These are phyloP conservation scores for Barnardius zonarius DNA, from an alignment of 2,113 vertebrate genomes.

Conservation along the genomic window DNA sequence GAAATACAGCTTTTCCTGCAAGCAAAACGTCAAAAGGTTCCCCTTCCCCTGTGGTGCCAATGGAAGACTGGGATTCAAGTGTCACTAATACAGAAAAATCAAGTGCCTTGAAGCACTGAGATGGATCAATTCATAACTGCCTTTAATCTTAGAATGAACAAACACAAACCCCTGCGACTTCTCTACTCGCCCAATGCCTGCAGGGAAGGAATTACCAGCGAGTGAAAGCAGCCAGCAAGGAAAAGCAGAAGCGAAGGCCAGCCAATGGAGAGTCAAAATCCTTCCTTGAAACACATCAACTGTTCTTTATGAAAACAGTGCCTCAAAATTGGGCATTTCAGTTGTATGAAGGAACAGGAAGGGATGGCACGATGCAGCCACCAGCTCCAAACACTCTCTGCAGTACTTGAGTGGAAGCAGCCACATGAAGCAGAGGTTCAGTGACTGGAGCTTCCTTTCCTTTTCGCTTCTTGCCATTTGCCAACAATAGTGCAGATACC, in stretches of 20 bases:
- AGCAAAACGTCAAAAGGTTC: background rate
- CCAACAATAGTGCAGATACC: background rate
- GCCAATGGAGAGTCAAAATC: background rate
- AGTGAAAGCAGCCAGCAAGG: background rate
- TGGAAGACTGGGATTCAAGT: background rate
- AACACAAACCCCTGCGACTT: background rate
- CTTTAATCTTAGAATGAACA: background rate
- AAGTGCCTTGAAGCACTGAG: background rate
- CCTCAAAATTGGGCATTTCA: background rate
- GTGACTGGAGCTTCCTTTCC: background rate
- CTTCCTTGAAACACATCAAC: background rate
- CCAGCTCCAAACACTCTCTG: background rate
- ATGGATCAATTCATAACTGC: background rate
- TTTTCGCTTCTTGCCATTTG: background rate
- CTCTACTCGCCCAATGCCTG: background rate
- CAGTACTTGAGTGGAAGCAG: background rate
- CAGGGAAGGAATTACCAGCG: background rate
- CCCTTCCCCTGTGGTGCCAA: background rate
- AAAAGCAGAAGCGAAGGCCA: background rate
- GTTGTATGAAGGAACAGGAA: background rate
- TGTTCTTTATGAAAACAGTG: accelerated
- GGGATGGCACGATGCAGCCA: background rate
- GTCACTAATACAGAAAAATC: background rate
- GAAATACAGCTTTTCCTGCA: background rate
- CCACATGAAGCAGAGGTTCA: background rate